A percentile compares a stretch with the other conserved stretches of the same genome.
Conservation (phyloP, 2,113 vertebrate genomes). For the Hepsetus odoe region DNA sequence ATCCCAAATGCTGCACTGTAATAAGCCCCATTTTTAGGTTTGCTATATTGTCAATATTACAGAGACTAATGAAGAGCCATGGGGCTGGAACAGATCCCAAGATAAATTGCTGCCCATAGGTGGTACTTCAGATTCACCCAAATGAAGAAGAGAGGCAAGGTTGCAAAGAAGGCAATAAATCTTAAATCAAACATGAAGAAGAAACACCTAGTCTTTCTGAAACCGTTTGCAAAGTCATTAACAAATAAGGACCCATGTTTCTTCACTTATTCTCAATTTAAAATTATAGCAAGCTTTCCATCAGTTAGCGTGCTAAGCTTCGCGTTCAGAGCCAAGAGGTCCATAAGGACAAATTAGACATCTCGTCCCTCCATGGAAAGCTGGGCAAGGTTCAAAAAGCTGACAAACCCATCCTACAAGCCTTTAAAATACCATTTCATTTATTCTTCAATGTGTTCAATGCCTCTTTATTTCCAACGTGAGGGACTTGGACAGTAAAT, state of each 20-base stretch:
- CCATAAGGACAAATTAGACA: constrained; percentile 27
- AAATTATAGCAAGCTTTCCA: constrained; percentile 9
- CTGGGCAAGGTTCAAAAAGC: constrained; percentile 27
- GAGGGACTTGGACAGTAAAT: constrained; percentile 26
- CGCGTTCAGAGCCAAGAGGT: constrained; percentile 22
- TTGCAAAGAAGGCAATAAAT: background rate
- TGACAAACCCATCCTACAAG: constrained; percentile 38
- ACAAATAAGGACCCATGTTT: constrained; percentile 17
- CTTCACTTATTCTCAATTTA: constrained; percentile 1
- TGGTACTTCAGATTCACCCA: background rate
- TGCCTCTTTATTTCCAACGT: constrained; percentile 16
- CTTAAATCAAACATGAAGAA: background rate
- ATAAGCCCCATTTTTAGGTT: constrained; percentile 6
- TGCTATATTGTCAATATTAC: constrained; percentile 13
- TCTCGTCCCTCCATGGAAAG: constrained; percentile 36
- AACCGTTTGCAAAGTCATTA: background rate
- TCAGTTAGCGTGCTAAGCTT: constrained; percentile 6
- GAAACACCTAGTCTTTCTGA: background rate
- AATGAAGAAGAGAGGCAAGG: background rate
- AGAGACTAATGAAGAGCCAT: constrained; percentile 32
- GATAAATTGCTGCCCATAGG: constrained; percentile 1
- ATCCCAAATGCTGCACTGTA: constrained; percentile 1
- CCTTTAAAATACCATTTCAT: constrained; percentile 25
- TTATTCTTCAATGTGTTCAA: constrained; percentile 9
- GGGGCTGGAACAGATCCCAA: background rate